Evolutionary conservation across 1,140 invertebrate species (phyloP).

Genomic region (Anthonomus grandis): DNA sequence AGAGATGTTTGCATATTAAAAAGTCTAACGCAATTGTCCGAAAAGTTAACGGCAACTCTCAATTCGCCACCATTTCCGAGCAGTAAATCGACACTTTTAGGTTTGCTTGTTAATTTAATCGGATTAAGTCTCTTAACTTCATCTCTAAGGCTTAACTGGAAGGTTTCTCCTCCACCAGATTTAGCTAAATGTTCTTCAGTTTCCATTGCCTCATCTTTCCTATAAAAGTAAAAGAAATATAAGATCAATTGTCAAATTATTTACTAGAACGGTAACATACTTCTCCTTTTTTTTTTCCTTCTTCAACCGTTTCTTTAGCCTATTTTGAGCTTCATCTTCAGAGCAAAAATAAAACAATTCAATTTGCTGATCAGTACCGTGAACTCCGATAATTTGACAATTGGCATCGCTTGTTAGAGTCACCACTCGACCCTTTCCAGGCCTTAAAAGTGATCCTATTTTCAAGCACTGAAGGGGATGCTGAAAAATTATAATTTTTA

Average conservation of each 20-base stretch:
- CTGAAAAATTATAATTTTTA: slow-evolving; percentile 40
- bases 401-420: slow-evolving; percentile 63
- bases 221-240: slow-evolving; percentile 25
- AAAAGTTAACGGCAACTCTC: slow-evolving; percentile 60
- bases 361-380: slow-evolving; percentile 75
- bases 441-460: slow-evolving; percentile 72
- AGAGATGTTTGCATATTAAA: slow-evolving; percentile 55
- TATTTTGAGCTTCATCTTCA: slow-evolving; percentile 67
- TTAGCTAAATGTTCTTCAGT: slow-evolving; percentile 21
- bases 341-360: slow-evolving; percentile 82
- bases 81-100: slow-evolving; percentile 66
- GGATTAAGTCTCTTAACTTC: slow-evolving; percentile 68
- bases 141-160: slow-evolving; percentile 59
- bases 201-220: slow-evolving; percentile 43
- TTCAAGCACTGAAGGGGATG: slow-evolving; percentile 70
- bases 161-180: too few species aligned
- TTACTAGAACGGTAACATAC: slow-evolving; percentile 48
- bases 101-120: slow-evolving; percentile 65
- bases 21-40: slow-evolving; percentile 69
- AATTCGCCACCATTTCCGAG: slow-evolving; percentile 66
- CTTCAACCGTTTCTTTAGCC: slow-evolving; percentile 70
- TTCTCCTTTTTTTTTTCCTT: slow-evolving; percentile 65
- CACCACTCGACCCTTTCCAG: slow-evolving; percentile 69
- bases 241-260: too few species aligned
- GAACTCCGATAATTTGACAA: slow-evolving; percentile 71